These are phyloP conservation scores for Venusia cambrica DNA, from an alignment of 2,888 invertebrate species.

Conservation along the genomic window DNA sequence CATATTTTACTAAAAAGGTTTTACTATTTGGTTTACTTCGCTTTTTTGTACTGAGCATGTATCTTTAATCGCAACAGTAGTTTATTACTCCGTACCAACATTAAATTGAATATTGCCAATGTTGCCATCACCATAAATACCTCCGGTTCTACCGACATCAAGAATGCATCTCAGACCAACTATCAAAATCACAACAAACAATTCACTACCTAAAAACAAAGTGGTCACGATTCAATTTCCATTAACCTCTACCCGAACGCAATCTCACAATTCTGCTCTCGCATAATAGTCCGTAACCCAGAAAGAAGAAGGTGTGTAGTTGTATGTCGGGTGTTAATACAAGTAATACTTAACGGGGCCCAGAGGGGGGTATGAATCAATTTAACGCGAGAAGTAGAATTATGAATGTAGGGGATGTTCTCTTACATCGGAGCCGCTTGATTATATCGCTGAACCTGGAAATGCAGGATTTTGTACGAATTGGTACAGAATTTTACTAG, in stretches of 20 bases:
- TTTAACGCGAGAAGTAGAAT: slow-evolving; percentile 39
- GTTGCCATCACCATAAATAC: slow-evolving; percentile 39
- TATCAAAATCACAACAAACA: slow-evolving; percentile 7
- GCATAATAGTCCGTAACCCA: slow-evolving; percentile 17
- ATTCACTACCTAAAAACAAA: slow-evolving; percentile 1
- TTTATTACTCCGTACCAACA: too few relatives aligned
- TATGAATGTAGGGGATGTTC: slow-evolving; percentile 26
- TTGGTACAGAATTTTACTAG: too few relatives aligned
- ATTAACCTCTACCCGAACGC: slow-evolving; percentile 9
- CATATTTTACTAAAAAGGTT: too few relatives aligned
- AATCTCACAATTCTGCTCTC: slow-evolving; percentile 17
- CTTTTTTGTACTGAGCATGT: too few relatives aligned
- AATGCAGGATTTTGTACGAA: too few relatives aligned
- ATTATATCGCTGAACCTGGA: slow-evolving; percentile 12
- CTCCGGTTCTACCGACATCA: slow-evolving; percentile 31
- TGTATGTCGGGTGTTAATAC: slow-evolving; percentile 7
- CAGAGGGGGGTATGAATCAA: slow-evolving; percentile 49
- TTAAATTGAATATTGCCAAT: slow-evolving; percentile 35
- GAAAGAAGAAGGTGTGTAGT: slow-evolving; percentile 18
- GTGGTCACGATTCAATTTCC: slow-evolving; percentile 9
- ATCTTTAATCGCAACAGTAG: too few relatives aligned
- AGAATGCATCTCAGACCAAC: slow-evolving; percentile 34
- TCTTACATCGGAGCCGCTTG: slow-evolving; percentile 10
- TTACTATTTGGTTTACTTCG: too few relatives aligned
- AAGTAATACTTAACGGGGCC: slow-evolving; percentile 34